Evolutionary conservation across 2,113 vertebrate species (phyloP), one percentile per base, ranked within the genome.

Genomic region (Paracanthobrama guichenoti): DNA sequence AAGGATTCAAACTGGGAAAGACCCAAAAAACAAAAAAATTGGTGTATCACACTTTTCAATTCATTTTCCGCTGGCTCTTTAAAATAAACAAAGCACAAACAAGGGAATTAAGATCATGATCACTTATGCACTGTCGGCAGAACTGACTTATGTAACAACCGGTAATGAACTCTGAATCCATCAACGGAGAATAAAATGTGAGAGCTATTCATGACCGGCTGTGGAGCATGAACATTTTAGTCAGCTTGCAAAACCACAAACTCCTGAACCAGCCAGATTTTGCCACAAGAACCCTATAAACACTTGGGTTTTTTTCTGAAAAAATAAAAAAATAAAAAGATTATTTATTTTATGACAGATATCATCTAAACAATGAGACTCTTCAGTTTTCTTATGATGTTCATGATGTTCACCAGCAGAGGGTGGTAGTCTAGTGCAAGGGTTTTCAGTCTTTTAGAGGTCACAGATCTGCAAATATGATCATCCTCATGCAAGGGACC

Each of bases 31-130:
- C 86, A 89, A 79, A 77, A 50, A n/a, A 66, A 12, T 35, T 18
- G 46, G 64, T 75, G 79, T 66, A 85, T 89, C 88, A 24, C 24
- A 28, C 35, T 59, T 76, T 46, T 71, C 66, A 6, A 22, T 83
- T 50, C n/a, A 28, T 74, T 81, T 28, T 50, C 62, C 5, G 6
- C 46, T 67, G 44, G 64, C 79, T 55, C 44, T 42, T 71, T 82
- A 22, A 71, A 93, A 94, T 93, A 93, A 93, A 93, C 90, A 91
- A 90, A 55, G 87, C 64, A 88, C 88, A 92, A 90, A 92, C 91
- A 90, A 93, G 93, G 91, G 91, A 78, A 64, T 53, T 88, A 91
- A 90, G 88, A 92, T 83, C 55, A n/a, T 86, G 90, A 89, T 87
- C 90, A 91, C 87, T 86, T 86, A 92, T 91, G 90, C 91, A 89